phyloP scores from a whole-genome alignment of 2,888 invertebrate genomes.

The Plemyria rubiginata region DNA sequence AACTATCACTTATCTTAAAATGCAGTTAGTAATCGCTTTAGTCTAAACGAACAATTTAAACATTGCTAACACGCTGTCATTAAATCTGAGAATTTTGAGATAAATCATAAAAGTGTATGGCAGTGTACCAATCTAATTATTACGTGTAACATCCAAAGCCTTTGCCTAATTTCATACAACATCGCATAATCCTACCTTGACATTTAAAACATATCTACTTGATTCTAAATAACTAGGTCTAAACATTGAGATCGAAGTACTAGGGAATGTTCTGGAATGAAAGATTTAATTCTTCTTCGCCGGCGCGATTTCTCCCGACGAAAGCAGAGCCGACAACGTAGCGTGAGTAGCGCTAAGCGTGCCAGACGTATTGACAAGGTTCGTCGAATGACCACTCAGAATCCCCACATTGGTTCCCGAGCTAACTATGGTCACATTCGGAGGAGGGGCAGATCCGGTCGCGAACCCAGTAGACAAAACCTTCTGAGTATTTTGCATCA shows the following conservation, averaged over 20 bases:
- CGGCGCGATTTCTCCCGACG: slow-evolving; percentile 54
- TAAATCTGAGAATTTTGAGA: not conserved
- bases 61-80: not conserved
- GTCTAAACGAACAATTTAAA: not conserved
- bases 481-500: slow-evolving; percentile 82
- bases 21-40: not conserved
- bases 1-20: not conserved
- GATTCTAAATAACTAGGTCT: slow-evolving; percentile 21
- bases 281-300: slow-evolving; percentile 35
- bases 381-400: slow-evolving; percentile 57
- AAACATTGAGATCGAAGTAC: slow-evolving; percentile 27
- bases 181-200: slow-evolving; percentile 1
- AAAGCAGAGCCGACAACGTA: slow-evolving; percentile 74
- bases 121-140: slow-evolving; percentile 15
- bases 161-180: slow-evolving; percentile 6
- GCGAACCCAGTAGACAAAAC: slow-evolving; percentile 78
- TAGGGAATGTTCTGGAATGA: slow-evolving; percentile 33
- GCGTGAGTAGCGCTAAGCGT: slow-evolving; percentile 81
- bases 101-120: not conserved
- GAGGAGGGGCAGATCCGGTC: slow-evolving; percentile 74
- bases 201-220: slow-evolving; percentile 10
- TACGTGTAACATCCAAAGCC: slow-evolving; percentile 24
- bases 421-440: slow-evolving; percentile 80
- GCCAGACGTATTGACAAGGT: slow-evolving; percentile 67
- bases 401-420: slow-evolving; percentile 68